phyloP scores from a whole-genome alignment of 2,113 vertebrate genomes.

The Neogale vison region DNA sequence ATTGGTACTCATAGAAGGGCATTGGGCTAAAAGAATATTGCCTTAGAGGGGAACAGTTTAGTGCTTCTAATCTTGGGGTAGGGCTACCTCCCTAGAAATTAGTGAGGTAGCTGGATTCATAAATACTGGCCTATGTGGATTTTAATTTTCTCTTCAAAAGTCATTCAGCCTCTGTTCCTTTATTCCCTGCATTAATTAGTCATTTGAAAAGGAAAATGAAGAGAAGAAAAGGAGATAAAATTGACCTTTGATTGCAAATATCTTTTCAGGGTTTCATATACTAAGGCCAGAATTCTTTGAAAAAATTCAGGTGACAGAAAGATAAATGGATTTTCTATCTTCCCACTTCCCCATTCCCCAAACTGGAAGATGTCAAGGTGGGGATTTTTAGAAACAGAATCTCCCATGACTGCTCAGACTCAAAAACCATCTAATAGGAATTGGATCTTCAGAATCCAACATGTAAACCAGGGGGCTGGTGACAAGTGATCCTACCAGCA shows the following conservation, averaged over 20 bases:
- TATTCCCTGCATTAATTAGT: neutral
- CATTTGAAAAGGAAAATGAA: conserved; percentile 22
- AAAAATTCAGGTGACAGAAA: neutral
- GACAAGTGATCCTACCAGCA: too few relatives aligned
- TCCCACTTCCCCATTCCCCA: neutral
- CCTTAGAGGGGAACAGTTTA: neutral
- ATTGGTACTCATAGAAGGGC: neutral
- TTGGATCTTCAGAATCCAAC: neutral
- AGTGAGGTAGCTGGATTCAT: neutral
- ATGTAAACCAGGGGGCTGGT: neutral
- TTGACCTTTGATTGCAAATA: conserved; percentile 7
- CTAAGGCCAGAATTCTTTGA: neutral
- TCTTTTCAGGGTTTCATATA: neutral
- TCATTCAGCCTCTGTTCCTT: neutral
- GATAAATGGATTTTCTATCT: neutral
- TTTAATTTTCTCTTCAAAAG: conserved; percentile 27
- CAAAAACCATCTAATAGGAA: too few relatives aligned
- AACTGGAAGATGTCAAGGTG: neutral
- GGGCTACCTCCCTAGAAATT: conserved; percentile 1
- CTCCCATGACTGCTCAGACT: neutral
- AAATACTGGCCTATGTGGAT: neutral
- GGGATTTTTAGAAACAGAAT: neutral
- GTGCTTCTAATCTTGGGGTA: neutral
- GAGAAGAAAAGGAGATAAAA: neutral
- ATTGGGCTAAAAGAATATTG: neutral